Evolutionary conservation across 2,113 vertebrate species (phyloP).

Genomic region (Xerus inauris): DNA sequence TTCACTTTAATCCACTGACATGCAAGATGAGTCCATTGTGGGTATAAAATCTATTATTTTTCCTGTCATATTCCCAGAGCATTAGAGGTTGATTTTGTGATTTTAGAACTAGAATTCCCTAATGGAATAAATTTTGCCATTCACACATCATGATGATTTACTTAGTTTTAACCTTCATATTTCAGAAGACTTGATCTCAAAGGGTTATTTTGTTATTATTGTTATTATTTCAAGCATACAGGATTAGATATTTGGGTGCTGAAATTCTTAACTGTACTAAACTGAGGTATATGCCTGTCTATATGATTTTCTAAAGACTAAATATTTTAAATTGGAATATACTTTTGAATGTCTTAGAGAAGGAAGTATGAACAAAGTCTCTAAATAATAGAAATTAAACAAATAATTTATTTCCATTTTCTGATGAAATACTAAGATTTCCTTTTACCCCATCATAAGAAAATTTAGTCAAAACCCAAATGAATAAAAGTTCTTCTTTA

Average conservation of each 20-base stretch:
- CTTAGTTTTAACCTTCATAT: not conserved
- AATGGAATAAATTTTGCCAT: conserved; percentile 31
- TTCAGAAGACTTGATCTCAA: not conserved
- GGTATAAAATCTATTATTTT: conserved; percentile 17
- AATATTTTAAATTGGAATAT: not conserved
- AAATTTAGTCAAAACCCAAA: not conserved
- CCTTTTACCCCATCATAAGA: not conserved
- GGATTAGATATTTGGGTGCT: not conserved
- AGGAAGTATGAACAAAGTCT: not conserved
- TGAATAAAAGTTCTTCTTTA: not conserved
- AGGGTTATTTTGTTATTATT: not conserved
- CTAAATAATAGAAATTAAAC: not conserved
- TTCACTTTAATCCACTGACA: not conserved
- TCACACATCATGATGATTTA: not conserved
- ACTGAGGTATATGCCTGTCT: not conserved
- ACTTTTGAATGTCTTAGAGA: not conserved
- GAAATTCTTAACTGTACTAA: not conserved
- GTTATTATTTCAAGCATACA: not conserved
- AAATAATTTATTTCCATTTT: not conserved
- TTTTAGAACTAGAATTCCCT: not conserved
- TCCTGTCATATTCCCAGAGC: not conserved
- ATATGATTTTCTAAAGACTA: not conserved
- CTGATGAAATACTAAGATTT: not conserved
- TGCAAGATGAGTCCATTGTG: not conserved
- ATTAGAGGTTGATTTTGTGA: not conserved